These are phyloP conservation scores for Sprattus sprattus DNA, from an alignment of 2,113 vertebrate genomes.

Conservation along the genomic window DNA sequence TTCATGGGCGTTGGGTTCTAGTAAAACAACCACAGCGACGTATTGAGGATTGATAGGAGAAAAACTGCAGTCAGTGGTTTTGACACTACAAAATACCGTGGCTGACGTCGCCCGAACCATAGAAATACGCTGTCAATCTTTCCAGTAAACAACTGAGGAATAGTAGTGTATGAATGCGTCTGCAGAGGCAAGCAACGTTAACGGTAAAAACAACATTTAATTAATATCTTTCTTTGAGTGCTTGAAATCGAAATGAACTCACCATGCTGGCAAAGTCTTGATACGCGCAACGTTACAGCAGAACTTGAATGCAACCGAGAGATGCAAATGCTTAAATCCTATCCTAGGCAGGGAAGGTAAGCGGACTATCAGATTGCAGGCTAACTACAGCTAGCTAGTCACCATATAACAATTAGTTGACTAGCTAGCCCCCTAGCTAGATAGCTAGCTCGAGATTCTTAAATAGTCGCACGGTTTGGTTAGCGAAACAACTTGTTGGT, in stretches of 20 bases:
- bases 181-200: background rate
- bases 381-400: background rate
- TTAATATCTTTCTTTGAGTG: background rate
- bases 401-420: constrained; percentile 9
- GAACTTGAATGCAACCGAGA: background rate
- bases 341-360: background rate
- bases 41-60: background rate
- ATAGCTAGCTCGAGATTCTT: background rate
- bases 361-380: background rate
- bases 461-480: background rate
- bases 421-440: background rate
- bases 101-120: background rate
- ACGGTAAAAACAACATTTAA: background rate
- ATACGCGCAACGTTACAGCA: background rate
- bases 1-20: no score
- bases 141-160: background rate
- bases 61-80: background rate
- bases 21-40: background rate
- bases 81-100: no score
- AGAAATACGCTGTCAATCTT: background rate
- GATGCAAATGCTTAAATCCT: background rate
- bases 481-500: constrained; percentile 18
- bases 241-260: background rate
- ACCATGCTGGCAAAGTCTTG: background rate
- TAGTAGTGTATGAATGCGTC: background rate